Conservation (phyloP, 2,888 invertebrate genomes). For the Pyrochroa serraticornis region DNA sequence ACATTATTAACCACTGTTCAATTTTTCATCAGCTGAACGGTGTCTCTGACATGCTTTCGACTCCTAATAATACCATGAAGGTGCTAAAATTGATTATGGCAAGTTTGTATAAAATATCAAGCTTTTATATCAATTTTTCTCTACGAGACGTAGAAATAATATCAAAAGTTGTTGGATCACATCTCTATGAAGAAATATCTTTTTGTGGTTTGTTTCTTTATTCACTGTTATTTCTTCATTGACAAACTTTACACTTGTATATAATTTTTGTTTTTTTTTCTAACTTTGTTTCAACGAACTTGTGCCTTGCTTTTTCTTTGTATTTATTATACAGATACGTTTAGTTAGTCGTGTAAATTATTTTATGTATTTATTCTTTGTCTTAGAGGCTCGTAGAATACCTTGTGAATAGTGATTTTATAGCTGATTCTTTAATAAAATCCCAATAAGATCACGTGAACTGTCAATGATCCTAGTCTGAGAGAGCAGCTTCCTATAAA, state of each 20-base stretch:
- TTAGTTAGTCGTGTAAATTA: slow-evolving; percentile 46
- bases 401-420: slow-evolving; percentile 47
- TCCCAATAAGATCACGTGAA: slow-evolving; percentile 9
- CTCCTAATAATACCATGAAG: slow-evolving; percentile 14
- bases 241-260: slow-evolving; percentile 15
- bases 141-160: slow-evolving; percentile 6
- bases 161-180: not conserved
- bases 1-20: slow-evolving; percentile 31
- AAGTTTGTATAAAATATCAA: slow-evolving; percentile 12
- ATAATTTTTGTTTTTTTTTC: slow-evolving; percentile 31
- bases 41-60: slow-evolving; percentile 5
- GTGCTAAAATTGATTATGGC: slow-evolving; percentile 19
- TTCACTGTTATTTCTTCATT: slow-evolving; percentile 10
- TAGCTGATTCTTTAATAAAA: slow-evolving; percentile 45
- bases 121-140: slow-evolving; percentile 13
- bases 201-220: not conserved
- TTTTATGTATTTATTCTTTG: slow-evolving; percentile 50
- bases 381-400: slow-evolving; percentile 43
- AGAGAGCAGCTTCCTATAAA: too few relatives aligned
- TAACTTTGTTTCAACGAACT: slow-evolving; percentile 43
- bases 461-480: not conserved
- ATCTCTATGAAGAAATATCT: slow-evolving; percentile 4
- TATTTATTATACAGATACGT: slow-evolving; percentile 41
- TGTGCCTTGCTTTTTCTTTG: slow-evolving; percentile 51
- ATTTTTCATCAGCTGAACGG: slow-evolving; percentile 1